phyloP scores from a whole-genome alignment of 2,113 vertebrate genomes.

The Brachypteracias leptosomus region DNA sequence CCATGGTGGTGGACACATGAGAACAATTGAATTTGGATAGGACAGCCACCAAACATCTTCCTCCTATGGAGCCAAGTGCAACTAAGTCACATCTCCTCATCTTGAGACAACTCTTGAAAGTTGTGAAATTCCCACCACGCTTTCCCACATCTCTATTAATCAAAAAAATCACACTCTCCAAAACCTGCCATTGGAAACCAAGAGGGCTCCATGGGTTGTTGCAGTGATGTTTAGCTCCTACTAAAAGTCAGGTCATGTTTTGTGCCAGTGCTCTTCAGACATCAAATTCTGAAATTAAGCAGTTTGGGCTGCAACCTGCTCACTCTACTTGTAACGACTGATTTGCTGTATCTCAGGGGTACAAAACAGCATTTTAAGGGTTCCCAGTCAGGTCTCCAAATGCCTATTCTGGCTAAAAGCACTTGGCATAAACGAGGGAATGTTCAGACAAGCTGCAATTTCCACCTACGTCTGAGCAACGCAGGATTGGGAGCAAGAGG shows the following conservation, averaged over 20 bases:
- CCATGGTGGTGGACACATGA: not conserved
- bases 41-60: not conserved
- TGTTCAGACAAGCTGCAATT: not conserved
- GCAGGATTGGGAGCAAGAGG: not conserved
- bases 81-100: not conserved
- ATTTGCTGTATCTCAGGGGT: not conserved
- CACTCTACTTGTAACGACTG: rapidly evolving
- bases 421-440: not conserved
- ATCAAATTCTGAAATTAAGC: not conserved
- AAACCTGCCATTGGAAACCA: not conserved
- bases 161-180: too few species aligned
- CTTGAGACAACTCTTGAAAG: not conserved
- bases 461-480: not conserved
- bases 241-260: not conserved
- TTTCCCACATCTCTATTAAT: not conserved
- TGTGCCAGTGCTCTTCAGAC: not conserved
- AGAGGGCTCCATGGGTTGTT: not conserved
- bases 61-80: not conserved
- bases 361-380: not conserved
- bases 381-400: not conserved
- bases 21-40: not conserved
- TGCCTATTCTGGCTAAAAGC: not conserved
- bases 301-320: not conserved
- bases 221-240: not conserved
- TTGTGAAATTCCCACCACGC: not conserved